A percentile compares a stretch with the other conserved stretches of the same genome.
phyloP scores from a whole-genome alignment of 2,888 invertebrate species.

The Peribatodes rhomboidaria region DNA sequence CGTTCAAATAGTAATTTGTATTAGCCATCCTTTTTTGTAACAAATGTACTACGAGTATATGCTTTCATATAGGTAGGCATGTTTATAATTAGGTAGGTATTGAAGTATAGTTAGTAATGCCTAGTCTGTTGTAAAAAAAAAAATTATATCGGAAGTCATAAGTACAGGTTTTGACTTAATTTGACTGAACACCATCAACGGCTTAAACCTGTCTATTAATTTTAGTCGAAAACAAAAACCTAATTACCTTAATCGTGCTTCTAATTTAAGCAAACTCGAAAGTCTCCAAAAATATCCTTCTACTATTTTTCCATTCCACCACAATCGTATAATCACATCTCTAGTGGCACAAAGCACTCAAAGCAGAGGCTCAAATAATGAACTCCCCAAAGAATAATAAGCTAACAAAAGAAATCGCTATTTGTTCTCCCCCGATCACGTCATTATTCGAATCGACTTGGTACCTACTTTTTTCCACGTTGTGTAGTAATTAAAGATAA shows the following conservation, averaged over 20 bases:
- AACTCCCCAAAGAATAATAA: slow-evolving; percentile 82
- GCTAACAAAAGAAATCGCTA: slow-evolving; percentile 84
- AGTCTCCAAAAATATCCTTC: not conserved
- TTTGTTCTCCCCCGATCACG: slow-evolving; percentile 81
- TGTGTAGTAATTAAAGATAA: slow-evolving; percentile 86
- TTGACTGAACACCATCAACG: too few relatives aligned
- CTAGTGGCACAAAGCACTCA: slow-evolving; percentile 43
- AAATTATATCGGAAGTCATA: too few relatives aligned
- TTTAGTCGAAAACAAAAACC: too few relatives aligned
- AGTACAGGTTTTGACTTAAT: too few relatives aligned
- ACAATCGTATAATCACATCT: slow-evolving; percentile 7
- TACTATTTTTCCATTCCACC: slow-evolving; percentile 1
- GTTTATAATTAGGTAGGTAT: too few relatives aligned
- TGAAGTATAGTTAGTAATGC: too few relatives aligned
- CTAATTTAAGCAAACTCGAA: not conserved
- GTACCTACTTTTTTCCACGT: slow-evolving; percentile 59
- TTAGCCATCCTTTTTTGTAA: too few relatives aligned
- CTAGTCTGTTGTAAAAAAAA: too few relatives aligned
- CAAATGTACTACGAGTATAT: too few relatives aligned
- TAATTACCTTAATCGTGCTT: not conserved
- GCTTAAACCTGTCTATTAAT: too few relatives aligned
- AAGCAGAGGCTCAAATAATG: slow-evolving; percentile 74
- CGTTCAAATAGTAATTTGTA: too few relatives aligned
- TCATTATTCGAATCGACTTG: slow-evolving; percentile 75
- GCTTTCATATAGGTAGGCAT: too few relatives aligned